Evolutionary conservation across 2,113 vertebrate genomes (phyloP).

Genomic region (Haliaeetus leucogaster): DNA sequence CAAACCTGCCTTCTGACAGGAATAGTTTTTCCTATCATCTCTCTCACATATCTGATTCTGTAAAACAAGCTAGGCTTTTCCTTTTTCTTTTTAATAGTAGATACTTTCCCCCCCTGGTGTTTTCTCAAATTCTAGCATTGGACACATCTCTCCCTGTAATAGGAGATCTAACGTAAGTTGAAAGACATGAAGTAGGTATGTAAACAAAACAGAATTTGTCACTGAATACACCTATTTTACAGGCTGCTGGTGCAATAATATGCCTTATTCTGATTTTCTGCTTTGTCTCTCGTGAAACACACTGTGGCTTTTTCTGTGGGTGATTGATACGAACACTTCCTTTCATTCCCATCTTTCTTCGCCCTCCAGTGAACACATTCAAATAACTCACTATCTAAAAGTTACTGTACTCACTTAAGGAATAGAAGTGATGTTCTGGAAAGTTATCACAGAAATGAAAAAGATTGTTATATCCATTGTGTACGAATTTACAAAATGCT

Average conservation of each 20-base stretch:
- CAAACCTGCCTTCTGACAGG: background rate
- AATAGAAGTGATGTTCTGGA: background rate
- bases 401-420: background rate
- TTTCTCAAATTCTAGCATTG: background rate
- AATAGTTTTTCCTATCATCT: background rate
- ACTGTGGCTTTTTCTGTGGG: background rate
- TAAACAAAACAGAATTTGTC: background rate
- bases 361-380: background rate
- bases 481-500: background rate
- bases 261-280: background rate
- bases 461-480: fast-evolving
- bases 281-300: background rate
- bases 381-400: background rate
- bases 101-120: background rate
- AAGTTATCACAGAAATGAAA: background rate
- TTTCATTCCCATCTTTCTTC: background rate
- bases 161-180: background rate
- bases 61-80: background rate
- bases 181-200: background rate
- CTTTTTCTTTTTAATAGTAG: background rate
- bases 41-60: background rate
- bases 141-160: background rate
- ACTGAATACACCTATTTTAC: background rate
- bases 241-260: background rate
- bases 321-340: background rate